Conservation (phyloP, 1,140 invertebrate species). For the Bombus affinis region DNA sequence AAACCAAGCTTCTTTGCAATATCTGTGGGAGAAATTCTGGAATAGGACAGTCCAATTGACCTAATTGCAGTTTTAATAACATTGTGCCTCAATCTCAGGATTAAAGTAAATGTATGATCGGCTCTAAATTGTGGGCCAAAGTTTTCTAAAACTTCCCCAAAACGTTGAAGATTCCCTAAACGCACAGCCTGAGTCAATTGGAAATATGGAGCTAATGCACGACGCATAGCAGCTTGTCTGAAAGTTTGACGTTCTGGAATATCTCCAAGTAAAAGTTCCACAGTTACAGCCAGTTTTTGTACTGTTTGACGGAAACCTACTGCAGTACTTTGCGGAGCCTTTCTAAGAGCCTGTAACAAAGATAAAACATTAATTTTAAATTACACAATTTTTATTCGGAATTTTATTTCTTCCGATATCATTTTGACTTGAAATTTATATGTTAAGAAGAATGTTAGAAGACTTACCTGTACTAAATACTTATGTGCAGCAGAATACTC, state of each 20-base stretch:
- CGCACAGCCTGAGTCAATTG: slow-evolving; percentile 98
- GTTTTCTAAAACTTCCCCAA: slow-evolving; percentile 96
- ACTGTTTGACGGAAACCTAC: slow-evolving; percentile 99
- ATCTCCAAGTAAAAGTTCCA: slow-evolving; percentile 97
- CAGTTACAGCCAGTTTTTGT: slow-evolving; percentile 97
- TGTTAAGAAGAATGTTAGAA: background rate
- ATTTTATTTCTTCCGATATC: background rate
- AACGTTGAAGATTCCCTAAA: slow-evolving; percentile 95
- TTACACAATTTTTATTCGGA: background rate
- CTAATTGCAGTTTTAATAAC: slow-evolving; percentile 99
- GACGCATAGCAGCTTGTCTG: slow-evolving; percentile 92
- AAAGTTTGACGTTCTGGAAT: slow-evolving; percentile 97
- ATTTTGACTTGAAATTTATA: background rate
- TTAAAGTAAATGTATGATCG: slow-evolving; percentile 97
- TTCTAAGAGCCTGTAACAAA: slow-evolving; percentile 91
- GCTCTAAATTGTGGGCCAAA: slow-evolving; percentile 92
- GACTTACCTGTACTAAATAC: slow-evolving; percentile 87
- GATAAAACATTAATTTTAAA: background rate
- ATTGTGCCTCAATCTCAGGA: slow-evolving; percentile 97
- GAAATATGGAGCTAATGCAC: slow-evolving; percentile 96
- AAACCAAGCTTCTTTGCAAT: slow-evolving; percentile 96
- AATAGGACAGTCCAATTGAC: slow-evolving; percentile 98
- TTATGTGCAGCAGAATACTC: slow-evolving; percentile 99
- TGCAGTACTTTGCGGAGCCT: slow-evolving; percentile 98
- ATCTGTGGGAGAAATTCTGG: slow-evolving; percentile 96